Evolutionary conservation across 2,113 vertebrate species (phyloP), one percentile per base, ranked within the genome.

Genomic region (Epinephelus moara): DNA sequence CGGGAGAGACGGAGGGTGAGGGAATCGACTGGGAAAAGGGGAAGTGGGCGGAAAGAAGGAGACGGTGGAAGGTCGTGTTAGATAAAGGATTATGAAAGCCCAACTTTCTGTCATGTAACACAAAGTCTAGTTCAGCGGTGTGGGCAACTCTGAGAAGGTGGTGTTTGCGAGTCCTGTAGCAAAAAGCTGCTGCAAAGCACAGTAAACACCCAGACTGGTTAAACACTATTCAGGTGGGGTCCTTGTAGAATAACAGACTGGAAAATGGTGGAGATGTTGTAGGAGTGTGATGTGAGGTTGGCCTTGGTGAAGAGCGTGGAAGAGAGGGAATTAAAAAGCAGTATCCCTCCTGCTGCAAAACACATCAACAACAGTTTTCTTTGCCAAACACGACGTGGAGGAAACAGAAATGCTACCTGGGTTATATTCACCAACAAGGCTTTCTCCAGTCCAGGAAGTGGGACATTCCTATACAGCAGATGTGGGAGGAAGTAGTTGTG

Each of bases 81-180:
- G 86, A 91, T 91, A 85, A 89, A 92, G 72, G 81, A 85, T 91
- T 83, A 85, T 87, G 77, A 93, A 93, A 91, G 81, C 85, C 80
- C n/a, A 80, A 90, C 85, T 89, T 89, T 86, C 70, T 81, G 81
- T 89, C 91, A 89, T 75, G 86, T 80, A 91, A 92, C 82, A 84
- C 75, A 0, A 19, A 75, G 57, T 74, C 68, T 71, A 71, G 83
- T 68, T 88, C 79, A 86, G 72, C 5, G 27, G 74, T 84, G 92
- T 87, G 75, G 90, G 91, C 85, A 86, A 84, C 61, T 82, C 63
- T 70, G 27, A 72, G 72, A 82, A 42, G 55, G 53, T 25, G 21
- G 19, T 68, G 77, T 72, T 80, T 80, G 53, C 37, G 56, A 72
- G 64, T 80, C 68, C n/a, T 77, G 66, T 15, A 23, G 45, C 25